Base-by-base conservation (phyloP, 2,888 invertebrate genomes). In the Priocnemis perturbator region DNA sequence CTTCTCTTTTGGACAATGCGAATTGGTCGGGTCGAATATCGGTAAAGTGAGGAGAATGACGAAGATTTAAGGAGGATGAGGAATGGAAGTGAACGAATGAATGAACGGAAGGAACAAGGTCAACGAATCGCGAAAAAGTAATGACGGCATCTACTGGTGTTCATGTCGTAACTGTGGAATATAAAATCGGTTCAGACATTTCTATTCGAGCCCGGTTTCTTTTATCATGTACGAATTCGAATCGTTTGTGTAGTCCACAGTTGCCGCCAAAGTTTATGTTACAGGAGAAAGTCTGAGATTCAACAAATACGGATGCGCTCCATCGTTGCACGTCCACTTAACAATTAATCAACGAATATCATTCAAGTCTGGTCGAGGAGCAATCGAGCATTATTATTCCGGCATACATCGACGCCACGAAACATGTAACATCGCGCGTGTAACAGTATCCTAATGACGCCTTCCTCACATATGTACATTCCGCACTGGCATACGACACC, bases 261-360 rank as follows among this genome's bases (percentile, higher is more conserved):
- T 37, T 37, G 37, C 7, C 37, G 37, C 11, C 1, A 3, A 11
- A 37, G 37, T 37, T 37, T 37, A 11, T 37, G 37, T 37, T 37
- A 37, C 11, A 67, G 64, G 50, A 65, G 44, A 69, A 45, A 73
- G 11, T 37, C 48, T 20, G 56, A 73, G 71, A 73, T 75, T 75
- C 73, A 73, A 70, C 60, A 64, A 57, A 74, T 23, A 71, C 26
- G 47, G 55, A 74, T 56, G 69, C 64, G 59, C 60, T 64, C 48
- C 64, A 64, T 69, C 60, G 30, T 69, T 58, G 37, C 68, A 67
- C 73, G 65, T 71, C 57, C 30, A 69, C 52, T 77, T 70, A 80
- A 77, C 60, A 71, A 77, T 78, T 73, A 72, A 64, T 75, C 73
- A 67, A 67, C 64, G 60, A 64, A 71, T 66, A 59, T 64, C 57